phyloP scores from a whole-genome alignment of 2,113 vertebrate species.

The Trachemys scripta region DNA sequence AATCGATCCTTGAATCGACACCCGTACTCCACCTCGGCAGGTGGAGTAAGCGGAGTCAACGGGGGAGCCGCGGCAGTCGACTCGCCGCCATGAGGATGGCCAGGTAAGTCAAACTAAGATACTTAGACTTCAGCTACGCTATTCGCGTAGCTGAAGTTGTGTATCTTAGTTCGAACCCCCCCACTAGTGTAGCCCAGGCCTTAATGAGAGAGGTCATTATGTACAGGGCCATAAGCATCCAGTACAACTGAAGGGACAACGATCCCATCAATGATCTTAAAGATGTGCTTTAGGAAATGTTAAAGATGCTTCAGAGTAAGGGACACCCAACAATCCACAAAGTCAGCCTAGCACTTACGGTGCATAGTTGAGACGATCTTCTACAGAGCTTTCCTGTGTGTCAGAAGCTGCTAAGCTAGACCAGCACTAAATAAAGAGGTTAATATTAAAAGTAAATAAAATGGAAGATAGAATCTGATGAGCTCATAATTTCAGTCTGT shows the following conservation, averaged over 20 bases:
- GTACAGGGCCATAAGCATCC: neutral
- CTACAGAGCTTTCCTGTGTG: neutral
- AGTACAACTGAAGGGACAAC: neutral
- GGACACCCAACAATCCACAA: neutral
- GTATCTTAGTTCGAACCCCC: too few species aligned
- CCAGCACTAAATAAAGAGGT: neutral
- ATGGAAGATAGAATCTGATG: neutral
- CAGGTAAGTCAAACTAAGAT: too few species aligned
- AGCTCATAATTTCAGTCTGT: neutral
- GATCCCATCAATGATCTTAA: neutral
- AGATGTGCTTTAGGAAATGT: neutral
- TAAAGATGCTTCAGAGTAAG: neutral
- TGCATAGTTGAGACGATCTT: neutral
- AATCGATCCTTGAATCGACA: too few species aligned
- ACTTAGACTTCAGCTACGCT: too few species aligned
- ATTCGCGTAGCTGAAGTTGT: too few species aligned
- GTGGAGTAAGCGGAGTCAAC: too few species aligned
- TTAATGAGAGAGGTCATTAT: neutral
- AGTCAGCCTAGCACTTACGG: neutral
- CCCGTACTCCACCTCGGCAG: too few species aligned
- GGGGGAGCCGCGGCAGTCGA: too few species aligned
- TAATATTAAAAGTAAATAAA: neutral
- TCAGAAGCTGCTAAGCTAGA: neutral
- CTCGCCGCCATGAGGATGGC: too few species aligned
- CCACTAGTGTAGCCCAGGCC: too few species aligned